phyloP scores from a whole-genome alignment of 2,797 vertebrate genomes.

The Coilia nasus region DNA sequence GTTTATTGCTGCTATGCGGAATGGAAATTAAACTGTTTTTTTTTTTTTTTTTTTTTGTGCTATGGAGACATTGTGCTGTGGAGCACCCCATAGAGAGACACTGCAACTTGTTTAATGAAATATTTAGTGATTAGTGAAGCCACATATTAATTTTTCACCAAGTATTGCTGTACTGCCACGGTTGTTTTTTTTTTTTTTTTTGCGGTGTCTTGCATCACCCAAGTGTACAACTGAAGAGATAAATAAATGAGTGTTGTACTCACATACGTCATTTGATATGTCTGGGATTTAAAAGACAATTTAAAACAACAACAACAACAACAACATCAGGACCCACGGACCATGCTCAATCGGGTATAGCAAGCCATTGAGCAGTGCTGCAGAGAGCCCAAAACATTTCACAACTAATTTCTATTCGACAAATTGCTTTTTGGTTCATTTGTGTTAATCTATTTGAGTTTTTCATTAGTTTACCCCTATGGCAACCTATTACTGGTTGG shows the following conservation, averaged over 20 bases:
- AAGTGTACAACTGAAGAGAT: neutral
- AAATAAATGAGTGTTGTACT: neutral
- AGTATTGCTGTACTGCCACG: neutral
- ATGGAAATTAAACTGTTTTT: neutral
- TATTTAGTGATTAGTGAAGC: neutral
- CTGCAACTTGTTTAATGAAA: neutral
- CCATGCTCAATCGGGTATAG: neutral
- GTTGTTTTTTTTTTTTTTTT: neutral
- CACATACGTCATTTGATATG: neutral
- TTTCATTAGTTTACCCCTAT: constrained; percentile 27
- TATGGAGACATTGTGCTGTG: neutral
- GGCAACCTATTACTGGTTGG: neutral
- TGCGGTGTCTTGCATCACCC: neutral
- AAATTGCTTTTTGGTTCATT: constrained; percentile 17
- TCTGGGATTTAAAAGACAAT: neutral
- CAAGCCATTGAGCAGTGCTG: neutral
- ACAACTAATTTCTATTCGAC: neutral
- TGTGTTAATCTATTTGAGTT: neutral
- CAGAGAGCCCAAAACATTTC: neutral
- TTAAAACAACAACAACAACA: neutral
- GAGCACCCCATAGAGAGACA: neutral
- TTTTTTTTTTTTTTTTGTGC: neutral
- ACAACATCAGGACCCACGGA: neutral
- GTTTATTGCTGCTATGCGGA: neutral
- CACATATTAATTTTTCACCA: neutral